Evolutionary conservation across 2,888 invertebrate species (phyloP), one percentile per base, ranked within the genome.

Genomic region (Caenorhabditis wallacei): DNA sequence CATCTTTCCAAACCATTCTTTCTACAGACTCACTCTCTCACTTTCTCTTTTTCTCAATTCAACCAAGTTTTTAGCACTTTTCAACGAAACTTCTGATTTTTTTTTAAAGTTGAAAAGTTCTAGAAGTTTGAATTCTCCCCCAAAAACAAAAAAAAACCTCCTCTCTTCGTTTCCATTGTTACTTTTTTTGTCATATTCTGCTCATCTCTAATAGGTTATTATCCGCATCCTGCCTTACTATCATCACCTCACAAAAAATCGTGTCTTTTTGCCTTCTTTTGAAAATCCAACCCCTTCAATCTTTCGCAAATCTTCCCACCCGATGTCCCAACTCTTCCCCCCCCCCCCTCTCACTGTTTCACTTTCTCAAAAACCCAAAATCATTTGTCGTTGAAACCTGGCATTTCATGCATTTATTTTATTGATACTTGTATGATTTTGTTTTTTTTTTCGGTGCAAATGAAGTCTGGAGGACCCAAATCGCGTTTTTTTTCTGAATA

Each of bases 391-490:
- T 54, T 54, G 53, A 63, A 61, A 53, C 10, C 37, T 43, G 56
- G 56, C 56, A 56, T 56, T 53, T 54, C 26, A 35, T 53, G 13
- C 61, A 63, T 54, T 66, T 54, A 48, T 51, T 22, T 57, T 7
- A 56, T n/a, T n/a, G 46, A n/a, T 37, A 59, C 18, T 0, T 61
- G 68, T 64, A n/a, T 57, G 75, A 35, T 51, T 20, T 18, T 75
- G 66, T 57, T 68, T 56, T 74, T 57, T 68, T 56, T 74, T 63
- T 64, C 35, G 43, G 16, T 75, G 37, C 69, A 78, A 78, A 78
- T 78, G 78, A 78, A 78, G 78, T 68, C 56, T 69, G 66, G 78
- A 78, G 78, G 78, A 68, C 51, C 69, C 69, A 78, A 78, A 69
- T 37, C 16, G 0, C 3, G 18, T 74, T 40, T 48, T 37, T 4